phyloP scores from a whole-genome alignment of 2,797 vertebrate genomes.

The Cetoscarus ocellatus region DNA sequence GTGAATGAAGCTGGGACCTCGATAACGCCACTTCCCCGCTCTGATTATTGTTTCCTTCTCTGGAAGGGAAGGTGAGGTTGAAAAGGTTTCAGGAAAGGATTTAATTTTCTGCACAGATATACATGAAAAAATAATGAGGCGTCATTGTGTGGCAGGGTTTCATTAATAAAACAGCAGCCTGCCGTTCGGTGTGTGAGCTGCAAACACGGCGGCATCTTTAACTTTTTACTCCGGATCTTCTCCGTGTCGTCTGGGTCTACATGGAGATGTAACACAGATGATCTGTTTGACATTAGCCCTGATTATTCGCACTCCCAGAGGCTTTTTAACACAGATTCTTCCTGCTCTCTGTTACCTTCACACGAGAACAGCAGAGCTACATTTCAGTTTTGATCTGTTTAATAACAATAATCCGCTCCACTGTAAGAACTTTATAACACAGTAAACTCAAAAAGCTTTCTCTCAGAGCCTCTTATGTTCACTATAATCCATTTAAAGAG shows the following conservation, averaged over 20 bases:
- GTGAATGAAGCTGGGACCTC: constrained; percentile 36
- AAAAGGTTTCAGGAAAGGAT: constrained; percentile 17
- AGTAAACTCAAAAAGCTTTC: constrained; percentile 1
- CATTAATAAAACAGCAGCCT: constrained; percentile 37
- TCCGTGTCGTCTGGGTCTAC: not conserved
- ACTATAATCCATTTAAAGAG: constrained; percentile 14
- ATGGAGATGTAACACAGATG: constrained; percentile 17
- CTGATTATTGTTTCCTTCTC: constrained; percentile 45
- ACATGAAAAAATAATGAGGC: constrained; percentile 56
- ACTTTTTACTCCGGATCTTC: not conserved
- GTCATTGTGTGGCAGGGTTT: constrained; percentile 28
- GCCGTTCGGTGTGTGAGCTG: constrained; percentile 7
- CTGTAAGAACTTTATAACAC: constrained; percentile 7
- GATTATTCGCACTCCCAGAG: constrained; percentile 2
- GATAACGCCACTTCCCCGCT: not conserved
- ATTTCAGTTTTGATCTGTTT: not conserved
- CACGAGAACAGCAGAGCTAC: not conserved
- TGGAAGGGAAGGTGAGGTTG: constrained; percentile 25
- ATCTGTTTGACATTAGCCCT: constrained; percentile 11
- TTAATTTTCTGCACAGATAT: constrained; percentile 48
- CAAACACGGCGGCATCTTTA: constrained; percentile 11
- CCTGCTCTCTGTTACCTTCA: too few species aligned
- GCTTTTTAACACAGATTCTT: too few species aligned
- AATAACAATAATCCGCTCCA: too few species aligned
- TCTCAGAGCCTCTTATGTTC: not conserved